These are phyloP conservation scores for Noctua janthe DNA, from an alignment of 2,888 invertebrate species.

Conservation along the genomic window DNA sequence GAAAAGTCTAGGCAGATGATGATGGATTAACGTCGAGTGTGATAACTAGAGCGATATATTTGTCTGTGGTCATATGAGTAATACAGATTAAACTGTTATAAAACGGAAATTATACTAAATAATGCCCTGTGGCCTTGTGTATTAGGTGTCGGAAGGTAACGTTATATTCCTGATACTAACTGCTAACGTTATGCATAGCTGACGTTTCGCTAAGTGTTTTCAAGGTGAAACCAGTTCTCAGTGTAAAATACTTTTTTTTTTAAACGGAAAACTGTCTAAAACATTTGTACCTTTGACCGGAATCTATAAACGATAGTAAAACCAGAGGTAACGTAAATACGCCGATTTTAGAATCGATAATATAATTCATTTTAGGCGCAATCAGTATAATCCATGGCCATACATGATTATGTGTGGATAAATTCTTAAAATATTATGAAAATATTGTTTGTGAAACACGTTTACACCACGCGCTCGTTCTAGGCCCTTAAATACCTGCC, in stretches of 20 bases:
- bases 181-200: neutral
- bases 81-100: neutral
- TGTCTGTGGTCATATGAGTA: neutral
- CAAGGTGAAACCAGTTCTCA: neutral
- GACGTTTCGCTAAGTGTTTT: neutral
- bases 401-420: too few species aligned
- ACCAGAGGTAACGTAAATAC: too few species aligned
- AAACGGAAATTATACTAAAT: slow-evolving; percentile 16
- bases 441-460: too few species aligned
- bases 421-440: too few species aligned
- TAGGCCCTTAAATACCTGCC: too few species aligned
- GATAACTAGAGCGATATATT: too few species aligned
- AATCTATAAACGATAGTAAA: too few species aligned
- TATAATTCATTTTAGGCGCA: too few species aligned
- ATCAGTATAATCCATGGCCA: too few species aligned
- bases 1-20: neutral
- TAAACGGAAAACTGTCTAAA: neutral
- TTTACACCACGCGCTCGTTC: too few species aligned
- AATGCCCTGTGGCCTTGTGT: slow-evolving; percentile 9
- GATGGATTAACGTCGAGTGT: neutral
- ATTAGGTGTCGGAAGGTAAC: slow-evolving; percentile 27
- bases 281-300: neutral
- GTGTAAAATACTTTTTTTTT: neutral
- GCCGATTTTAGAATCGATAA: too few species aligned
- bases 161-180: slow-evolving; percentile 3